These are phyloP conservation scores for Sula dactylatra DNA, from an alignment of 2,113 vertebrate species.

Conservation along the genomic window DNA sequence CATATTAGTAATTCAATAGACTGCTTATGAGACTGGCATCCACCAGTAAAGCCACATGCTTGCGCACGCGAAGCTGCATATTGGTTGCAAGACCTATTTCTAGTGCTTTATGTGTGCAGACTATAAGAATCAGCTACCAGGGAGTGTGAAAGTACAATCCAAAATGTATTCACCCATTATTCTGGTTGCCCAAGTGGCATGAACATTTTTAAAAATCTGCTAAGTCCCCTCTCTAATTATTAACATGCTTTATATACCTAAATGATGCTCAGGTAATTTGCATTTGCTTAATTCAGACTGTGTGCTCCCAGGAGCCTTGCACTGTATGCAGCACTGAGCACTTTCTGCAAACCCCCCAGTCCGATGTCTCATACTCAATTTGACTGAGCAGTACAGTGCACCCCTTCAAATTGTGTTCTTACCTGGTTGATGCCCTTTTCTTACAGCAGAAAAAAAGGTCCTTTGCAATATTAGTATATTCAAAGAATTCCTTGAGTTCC, in stretches of 20 bases:
- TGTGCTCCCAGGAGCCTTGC: neutral
- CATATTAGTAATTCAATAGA: neutral
- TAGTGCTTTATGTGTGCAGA: neutral
- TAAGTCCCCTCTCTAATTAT: neutral
- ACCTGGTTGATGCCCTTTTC: neutral
- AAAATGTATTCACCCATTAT: neutral
- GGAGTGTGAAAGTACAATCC: neutral
- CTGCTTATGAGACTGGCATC: neutral
- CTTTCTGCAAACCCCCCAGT: neutral
- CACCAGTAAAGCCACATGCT: neutral
- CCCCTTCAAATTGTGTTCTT: neutral
- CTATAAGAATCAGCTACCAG: neutral
- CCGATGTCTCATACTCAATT: fast-evolving
- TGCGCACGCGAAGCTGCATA: neutral
- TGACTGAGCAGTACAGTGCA: neutral
- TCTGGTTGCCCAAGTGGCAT: neutral
- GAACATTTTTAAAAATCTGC: neutral
- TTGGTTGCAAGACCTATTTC: neutral
- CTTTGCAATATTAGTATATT: neutral
- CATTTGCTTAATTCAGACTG: neutral
- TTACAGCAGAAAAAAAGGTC: neutral
- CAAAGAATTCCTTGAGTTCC: neutral
- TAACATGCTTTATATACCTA: neutral
- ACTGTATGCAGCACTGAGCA: neutral
- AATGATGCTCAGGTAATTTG: neutral